phyloP scores from a whole-genome alignment of 2,888 invertebrate species.

The Formica aserva region DNA sequence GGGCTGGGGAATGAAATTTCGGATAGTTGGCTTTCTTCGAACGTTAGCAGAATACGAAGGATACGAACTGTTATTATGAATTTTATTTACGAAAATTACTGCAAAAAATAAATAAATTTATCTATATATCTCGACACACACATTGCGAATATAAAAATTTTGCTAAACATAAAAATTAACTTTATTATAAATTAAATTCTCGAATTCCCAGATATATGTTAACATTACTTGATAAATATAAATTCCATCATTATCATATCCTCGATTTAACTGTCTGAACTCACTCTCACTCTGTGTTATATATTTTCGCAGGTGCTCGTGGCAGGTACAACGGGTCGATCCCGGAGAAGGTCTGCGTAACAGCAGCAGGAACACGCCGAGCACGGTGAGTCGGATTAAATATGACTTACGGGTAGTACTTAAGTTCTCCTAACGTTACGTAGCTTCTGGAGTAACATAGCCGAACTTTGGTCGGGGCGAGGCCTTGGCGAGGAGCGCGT shows the following conservation, averaged over 20 bases:
- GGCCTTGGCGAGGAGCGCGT: slow-evolving; percentile 43
- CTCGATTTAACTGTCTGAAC: neutral
- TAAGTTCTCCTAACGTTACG: slow-evolving; percentile 84
- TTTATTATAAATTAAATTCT: neutral
- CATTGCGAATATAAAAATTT: neutral
- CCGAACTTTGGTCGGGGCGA: slow-evolving; percentile 54
- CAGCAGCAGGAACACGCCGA: slow-evolving; percentile 46
- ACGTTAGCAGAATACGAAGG: neutral
- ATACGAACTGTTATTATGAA: neutral
- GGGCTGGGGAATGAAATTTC: slow-evolving; percentile 11
- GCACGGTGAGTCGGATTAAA: slow-evolving; percentile 78
- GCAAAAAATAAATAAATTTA: neutral
- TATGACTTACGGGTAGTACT: slow-evolving; percentile 82
- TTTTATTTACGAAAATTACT: neutral
- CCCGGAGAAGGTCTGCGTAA: neutral
- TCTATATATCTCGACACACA: neutral
- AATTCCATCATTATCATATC: neutral
- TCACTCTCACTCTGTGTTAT: neutral
- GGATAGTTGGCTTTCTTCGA: neutral
- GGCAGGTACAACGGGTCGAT: slow-evolving; percentile 7
- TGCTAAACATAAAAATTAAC: neutral
- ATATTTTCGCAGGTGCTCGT: slow-evolving; percentile 18
- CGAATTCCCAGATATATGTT: neutral
- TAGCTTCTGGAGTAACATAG: slow-evolving; percentile 65
- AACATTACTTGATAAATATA: neutral